Conservation (phyloP, 2,888 invertebrate genomes). For the Steromphala cineraria region DNA sequence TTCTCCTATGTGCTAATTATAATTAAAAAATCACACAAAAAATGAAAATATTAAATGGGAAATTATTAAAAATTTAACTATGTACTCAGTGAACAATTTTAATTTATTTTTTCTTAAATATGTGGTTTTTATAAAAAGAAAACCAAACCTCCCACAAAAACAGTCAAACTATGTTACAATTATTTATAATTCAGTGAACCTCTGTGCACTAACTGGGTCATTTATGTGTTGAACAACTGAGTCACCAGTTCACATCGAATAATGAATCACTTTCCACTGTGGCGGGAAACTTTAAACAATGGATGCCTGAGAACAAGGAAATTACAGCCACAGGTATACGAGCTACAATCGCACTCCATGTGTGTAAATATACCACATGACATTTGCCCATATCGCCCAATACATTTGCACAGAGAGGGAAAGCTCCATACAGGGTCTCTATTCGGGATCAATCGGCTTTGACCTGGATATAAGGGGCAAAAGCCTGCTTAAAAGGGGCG, state of each 20-base stretch:
- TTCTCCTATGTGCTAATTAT: too few species aligned
- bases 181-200: too few species aligned
- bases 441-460: neutral
- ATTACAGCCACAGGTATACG: neutral
- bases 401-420: neutral
- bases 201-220: neutral
- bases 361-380: constrained; percentile 1
- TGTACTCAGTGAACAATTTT: too few species aligned
- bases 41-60: too few species aligned
- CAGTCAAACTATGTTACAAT: too few species aligned
- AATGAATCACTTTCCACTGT: neutral
- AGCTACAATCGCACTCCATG: neutral
- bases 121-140: too few species aligned
- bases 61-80: too few species aligned
- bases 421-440: too few species aligned
- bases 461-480: neutral
- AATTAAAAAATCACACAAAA: too few species aligned
- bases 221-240: neutral
- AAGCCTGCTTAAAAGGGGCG: neutral
- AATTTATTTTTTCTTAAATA: too few species aligned
- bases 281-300: constrained; percentile 2
- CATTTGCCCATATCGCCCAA: neutral
- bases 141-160: too few species aligned
- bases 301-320: neutral
- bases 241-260: neutral